phyloP scores from a whole-genome alignment of 2,797 vertebrate genomes.

The Catostomus latipinnis region DNA sequence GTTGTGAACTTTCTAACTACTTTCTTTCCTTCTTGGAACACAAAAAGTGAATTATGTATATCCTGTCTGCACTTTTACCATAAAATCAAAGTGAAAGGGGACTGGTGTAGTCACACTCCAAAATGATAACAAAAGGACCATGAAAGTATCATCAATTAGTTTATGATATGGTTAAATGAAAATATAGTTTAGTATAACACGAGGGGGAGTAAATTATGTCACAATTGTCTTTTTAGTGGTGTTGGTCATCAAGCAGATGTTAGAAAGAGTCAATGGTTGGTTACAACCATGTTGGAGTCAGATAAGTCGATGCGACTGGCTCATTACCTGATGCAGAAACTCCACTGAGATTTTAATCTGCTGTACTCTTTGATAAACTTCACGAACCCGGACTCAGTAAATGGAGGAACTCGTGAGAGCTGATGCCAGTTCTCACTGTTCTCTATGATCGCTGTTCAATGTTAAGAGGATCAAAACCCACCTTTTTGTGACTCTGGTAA shows the following conservation, averaged over 20 bases:
- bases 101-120: no score
- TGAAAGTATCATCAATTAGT: no score
- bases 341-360: conserved; percentile 7
- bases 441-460: conserved; percentile 56
- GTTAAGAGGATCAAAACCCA: conserved; percentile 73
- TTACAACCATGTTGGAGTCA: conserved; percentile 1
- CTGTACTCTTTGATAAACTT: conserved; percentile 22
- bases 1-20: no score
- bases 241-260: conserved; percentile 23
- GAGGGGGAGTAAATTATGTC: conserved; percentile 4
- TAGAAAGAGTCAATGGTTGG: background rate
- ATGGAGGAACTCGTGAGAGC: conserved; percentile 4
- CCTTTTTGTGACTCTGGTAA: conserved; percentile 70
- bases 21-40: no score
- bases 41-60: no score
- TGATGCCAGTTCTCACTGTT: background rate
- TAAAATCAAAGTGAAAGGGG: no score
- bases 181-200: background rate
- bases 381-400: background rate
- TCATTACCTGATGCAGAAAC: conserved; percentile 2
- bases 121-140: no score
- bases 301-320: background rate
- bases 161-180: no score
- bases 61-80: no score
- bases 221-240: background rate